Base-by-base conservation (phyloP, 2,797 vertebrate genomes). In the Spea hammondii region DNA sequence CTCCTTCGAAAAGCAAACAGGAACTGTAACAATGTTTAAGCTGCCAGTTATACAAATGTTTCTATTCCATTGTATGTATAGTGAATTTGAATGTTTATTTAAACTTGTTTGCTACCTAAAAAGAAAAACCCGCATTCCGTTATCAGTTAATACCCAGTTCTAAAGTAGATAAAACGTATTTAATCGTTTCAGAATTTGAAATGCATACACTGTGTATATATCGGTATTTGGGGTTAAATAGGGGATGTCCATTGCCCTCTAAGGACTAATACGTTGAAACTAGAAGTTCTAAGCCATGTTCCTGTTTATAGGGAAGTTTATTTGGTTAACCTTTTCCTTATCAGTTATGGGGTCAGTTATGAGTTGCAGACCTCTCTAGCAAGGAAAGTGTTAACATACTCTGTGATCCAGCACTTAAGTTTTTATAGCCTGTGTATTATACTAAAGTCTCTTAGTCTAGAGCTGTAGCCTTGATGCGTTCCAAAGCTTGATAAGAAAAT, bases 41-140 rank as follows among this genome's bases (percentile, higher is more conserved):
- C 71, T 60, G 60, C 14, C 59, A 64, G 72, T 49, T 72, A 72
- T 48, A 45, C 70, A 74, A 74, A 74, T 65, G 14, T 72, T 17
- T n/a, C 48, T 70, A 9, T 70, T 8, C 8, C 50, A 70, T n/a
- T 68, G 12, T 68, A 48, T 67, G 65, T 13, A 57, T 10, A 57
- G n/a, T 5, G 9, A 57, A 6, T 70, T 64, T 49, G 17, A 64
- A 64, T 53, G 9, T 65, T 64, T 64, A 62, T 64, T 73, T 73
- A 17, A 53, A 50, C 11, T 32, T 13, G n/a, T 62, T 12, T 62
- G 57, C 13, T 13, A 10, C 45, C 12, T 48, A 14, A 60, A 48
- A 60, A 72, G n/a, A 59, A 8, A 14, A 9, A 17, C 8, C 14
- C 5, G 32, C 32, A 7, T 17, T 17, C 13, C 6, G 59, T 62